Evolutionary conservation across 2,113 vertebrate genomes (phyloP).

Genomic region (Amphilophus citrinellus): DNA sequence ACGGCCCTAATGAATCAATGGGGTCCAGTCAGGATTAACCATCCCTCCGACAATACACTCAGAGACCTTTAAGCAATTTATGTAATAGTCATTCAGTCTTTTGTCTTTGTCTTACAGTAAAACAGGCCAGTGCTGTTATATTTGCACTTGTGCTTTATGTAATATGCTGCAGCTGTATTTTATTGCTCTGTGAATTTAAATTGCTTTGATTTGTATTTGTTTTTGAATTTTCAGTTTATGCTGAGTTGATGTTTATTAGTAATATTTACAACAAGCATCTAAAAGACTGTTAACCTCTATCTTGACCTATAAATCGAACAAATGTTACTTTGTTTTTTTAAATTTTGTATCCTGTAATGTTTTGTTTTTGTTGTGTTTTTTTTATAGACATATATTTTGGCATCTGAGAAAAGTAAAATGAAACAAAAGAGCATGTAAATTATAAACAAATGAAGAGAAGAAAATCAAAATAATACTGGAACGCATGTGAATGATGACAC

Average conservation of each 20-base stretch:
- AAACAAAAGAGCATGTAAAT: not conserved
- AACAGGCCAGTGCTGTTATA: not conserved
- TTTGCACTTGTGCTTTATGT: constrained; percentile 11
- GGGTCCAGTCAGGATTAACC: constrained; percentile 15
- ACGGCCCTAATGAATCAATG: constrained; percentile 28
- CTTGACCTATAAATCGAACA: not conserved
- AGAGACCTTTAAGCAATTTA: constrained; percentile 10
- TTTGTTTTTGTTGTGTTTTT: too few species aligned
- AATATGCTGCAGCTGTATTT: not conserved
- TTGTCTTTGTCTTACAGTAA: not conserved
- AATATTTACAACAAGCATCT: not conserved
- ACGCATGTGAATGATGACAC: not conserved
- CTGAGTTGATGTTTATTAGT: not conserved
- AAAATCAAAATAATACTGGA: not conserved
- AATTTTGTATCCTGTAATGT: too few species aligned
- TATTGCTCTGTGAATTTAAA: not conserved
- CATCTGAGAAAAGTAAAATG: not conserved
- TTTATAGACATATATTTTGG: not conserved
- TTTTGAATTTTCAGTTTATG: not conserved
- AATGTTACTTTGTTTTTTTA: too few species aligned
- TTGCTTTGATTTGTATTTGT: not conserved
- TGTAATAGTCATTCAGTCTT: constrained; percentile 1
- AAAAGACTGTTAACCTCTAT: not conserved
- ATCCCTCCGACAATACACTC: not conserved
- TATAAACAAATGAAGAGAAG: not conserved